phyloP scores from a whole-genome alignment of 1,140 invertebrate genomes.

The Drosophila kikkawai region DNA sequence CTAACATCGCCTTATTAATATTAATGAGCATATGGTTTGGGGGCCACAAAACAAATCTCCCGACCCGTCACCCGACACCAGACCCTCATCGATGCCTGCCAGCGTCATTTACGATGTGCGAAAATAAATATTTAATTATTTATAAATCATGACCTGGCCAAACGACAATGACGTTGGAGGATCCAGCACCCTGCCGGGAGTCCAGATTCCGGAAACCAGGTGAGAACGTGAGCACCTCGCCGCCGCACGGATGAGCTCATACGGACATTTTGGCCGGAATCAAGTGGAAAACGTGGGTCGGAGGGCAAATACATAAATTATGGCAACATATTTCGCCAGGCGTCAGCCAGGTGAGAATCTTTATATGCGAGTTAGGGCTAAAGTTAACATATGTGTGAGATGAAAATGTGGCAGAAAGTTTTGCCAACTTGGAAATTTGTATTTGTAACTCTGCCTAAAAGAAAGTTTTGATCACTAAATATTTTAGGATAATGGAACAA shows the following conservation, averaged over 20 bases:
- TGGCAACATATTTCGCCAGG: conserved; percentile 39
- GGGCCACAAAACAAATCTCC: conserved; percentile 6
- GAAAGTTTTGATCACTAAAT: conserved; percentile 6
- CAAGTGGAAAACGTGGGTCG: conserved; percentile 4
- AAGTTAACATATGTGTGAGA: not conserved
- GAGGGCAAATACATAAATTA: conserved; percentile 47
- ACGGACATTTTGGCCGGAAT: conserved; percentile 27
- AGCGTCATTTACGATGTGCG: conserved; percentile 75
- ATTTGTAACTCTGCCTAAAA: not conserved
- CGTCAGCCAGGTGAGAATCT: conserved; percentile 12
- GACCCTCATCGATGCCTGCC: conserved; percentile 44
- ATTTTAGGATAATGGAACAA: conserved; percentile 2
- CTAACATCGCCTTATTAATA: conserved; percentile 71
- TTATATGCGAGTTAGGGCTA: not conserved
- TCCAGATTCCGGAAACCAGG: conserved; percentile 8
- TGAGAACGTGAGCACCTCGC: conserved; percentile 26
- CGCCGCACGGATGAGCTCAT: conserved; percentile 29
- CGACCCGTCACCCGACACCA: not conserved
- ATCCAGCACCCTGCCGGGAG: not conserved
- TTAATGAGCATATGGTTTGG: conserved; percentile 73
- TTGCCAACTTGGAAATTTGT: not conserved
- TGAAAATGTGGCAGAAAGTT: conserved; percentile 4
- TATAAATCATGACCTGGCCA: conserved; percentile 76
- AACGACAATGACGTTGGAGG: conserved; percentile 27
- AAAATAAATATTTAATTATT: conserved; percentile 84